Percentiles rank a stretch among this genome's conserved stretches.
Evolutionary conservation across 2,888 invertebrate species (phyloP).

Genomic region (Pecten maximus): DNA sequence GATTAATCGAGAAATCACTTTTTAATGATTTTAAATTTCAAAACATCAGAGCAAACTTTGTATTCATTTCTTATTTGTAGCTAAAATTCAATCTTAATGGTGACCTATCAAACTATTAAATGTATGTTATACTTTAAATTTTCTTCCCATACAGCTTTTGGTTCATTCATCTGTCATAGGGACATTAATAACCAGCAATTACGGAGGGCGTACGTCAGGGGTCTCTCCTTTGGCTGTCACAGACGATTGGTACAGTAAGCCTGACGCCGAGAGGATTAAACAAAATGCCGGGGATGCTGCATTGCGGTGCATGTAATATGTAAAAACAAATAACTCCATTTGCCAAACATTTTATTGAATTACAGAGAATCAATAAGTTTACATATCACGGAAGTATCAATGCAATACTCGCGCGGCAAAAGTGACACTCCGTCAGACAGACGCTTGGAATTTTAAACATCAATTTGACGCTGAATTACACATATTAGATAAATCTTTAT

Average conservation of each 20-base stretch:
- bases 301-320: constrained; percentile 2
- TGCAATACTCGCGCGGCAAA: background rate
- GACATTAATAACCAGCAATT: background rate
- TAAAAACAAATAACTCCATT: background rate
- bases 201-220: background rate
- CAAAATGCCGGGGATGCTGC: background rate
- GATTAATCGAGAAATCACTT: background rate
- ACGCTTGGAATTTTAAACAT: background rate
- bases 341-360: background rate
- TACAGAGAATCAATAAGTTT: background rate
- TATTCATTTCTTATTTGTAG: background rate
- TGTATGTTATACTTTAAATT: background rate
- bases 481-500: background rate
- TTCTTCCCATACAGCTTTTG: background rate
- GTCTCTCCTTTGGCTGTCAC: background rate
- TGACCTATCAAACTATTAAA: background rate
- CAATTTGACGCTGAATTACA: background rate
- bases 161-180: background rate
- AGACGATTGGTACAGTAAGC: background rate
- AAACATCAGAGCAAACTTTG: background rate
- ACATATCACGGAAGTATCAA: background rate
- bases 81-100: background rate
- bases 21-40: background rate
- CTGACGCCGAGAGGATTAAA: background rate
- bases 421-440: background rate